Conservation (phyloP, 2,888 invertebrate species). For the Dermolepida albohirtum region DNA sequence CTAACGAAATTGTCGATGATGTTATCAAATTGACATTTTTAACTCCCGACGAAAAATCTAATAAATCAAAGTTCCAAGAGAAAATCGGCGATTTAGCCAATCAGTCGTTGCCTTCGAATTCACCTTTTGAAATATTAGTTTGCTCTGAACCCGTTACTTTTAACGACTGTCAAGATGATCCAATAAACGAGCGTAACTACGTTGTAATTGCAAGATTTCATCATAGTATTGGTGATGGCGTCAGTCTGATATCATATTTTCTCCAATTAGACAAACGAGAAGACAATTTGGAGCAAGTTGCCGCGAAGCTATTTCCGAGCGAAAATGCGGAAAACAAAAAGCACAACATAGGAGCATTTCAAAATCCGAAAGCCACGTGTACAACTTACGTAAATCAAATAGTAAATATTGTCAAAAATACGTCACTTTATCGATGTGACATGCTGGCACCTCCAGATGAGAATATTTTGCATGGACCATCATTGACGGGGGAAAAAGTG, state of each 20-base stretch:
- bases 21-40: conserved; percentile 25
- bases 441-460: conserved; percentile 22
- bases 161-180: conserved; percentile 6
- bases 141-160: conserved; percentile 29
- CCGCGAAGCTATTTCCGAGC: not conserved
- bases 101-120: conserved; percentile 28
- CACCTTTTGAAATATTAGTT: conserved; percentile 37
- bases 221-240: conserved; percentile 38
- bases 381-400: not conserved
- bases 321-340: not conserved
- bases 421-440: conserved; percentile 34
- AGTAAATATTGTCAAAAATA: conserved; percentile 1
- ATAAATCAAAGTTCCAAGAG: conserved; percentile 31
- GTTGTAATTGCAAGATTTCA: conserved; percentile 34
- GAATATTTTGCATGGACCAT: conserved; percentile 36
- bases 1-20: conserved; percentile 14
- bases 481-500: conserved; percentile 33
- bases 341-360: not conserved
- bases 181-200: conserved; percentile 3
- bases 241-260: conserved; percentile 28
- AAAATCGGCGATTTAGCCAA: conserved; percentile 22
- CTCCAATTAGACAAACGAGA: conserved; percentile 27
- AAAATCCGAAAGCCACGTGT: not conserved
- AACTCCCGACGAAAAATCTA: conserved; percentile 9
- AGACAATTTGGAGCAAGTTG: conserved; percentile 14